These are phyloP conservation scores for Gymnorhina tibicen DNA, from an alignment of 2,113 vertebrate species.

Conservation along the genomic window DNA sequence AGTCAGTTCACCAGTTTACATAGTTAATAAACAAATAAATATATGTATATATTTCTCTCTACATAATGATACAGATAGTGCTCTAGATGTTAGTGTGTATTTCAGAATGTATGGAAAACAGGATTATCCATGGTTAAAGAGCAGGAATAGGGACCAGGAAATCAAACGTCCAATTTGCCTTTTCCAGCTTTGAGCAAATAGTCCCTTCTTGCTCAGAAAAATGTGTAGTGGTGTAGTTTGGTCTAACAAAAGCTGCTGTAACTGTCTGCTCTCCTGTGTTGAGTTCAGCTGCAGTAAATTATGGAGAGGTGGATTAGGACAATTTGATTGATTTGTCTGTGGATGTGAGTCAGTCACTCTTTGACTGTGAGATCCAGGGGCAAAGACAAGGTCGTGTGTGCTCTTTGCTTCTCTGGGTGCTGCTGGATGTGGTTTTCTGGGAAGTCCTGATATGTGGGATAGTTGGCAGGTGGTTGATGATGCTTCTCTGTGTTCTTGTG, in stretches of 20 bases:
- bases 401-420: not conserved
- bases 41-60: not conserved
- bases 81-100: not conserved
- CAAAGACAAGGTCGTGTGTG: not conserved
- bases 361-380: not conserved
- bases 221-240: rapidly evolving
- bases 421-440: not conserved
- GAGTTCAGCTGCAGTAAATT: not conserved
- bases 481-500: not conserved
- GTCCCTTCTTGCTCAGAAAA: not conserved
- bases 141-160: not conserved
- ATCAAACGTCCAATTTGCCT: not conserved
- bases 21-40: not conserved
- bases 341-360: not conserved
- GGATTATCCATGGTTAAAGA: not conserved
- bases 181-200: not conserved
- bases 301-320: not conserved
- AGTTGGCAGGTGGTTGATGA: not conserved
- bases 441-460: not conserved
- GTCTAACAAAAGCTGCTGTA: not conserved
- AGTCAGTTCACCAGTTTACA: too few species aligned
- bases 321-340: not conserved
- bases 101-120: not conserved
- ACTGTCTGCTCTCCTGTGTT: not conserved
- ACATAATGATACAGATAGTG: not conserved